phyloP scores from a whole-genome alignment of 1,140 invertebrate genomes.

The Penaeus indicus region DNA sequence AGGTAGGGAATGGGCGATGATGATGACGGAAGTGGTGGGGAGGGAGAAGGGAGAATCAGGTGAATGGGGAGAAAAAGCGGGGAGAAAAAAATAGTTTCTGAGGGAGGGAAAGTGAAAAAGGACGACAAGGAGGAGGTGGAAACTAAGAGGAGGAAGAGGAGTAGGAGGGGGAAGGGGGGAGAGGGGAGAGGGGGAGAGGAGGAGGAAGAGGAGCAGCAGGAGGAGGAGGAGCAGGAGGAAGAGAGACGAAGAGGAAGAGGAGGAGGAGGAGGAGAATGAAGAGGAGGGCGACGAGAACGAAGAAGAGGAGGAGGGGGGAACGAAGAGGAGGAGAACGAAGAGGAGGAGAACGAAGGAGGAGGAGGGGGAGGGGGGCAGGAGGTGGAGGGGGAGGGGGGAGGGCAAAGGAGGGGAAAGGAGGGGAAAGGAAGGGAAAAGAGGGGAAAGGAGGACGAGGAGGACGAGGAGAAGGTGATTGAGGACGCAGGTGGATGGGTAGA shows the following conservation, averaged over 20 bases:
- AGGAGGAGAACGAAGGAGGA: background rate
- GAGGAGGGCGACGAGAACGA: background rate
- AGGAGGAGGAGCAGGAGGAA: background rate
- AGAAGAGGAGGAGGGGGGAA: background rate
- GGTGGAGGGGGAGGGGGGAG: background rate
- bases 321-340: background rate
- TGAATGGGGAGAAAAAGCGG: background rate
- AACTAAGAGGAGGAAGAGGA: background rate
- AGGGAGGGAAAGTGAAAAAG: background rate
- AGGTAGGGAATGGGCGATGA: no score
- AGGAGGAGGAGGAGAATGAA: background rate
- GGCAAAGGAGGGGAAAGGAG: background rate
- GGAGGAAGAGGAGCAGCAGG: background rate
- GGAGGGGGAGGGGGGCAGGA: background rate
- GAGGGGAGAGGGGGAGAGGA: background rate
- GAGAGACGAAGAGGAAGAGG: background rate
- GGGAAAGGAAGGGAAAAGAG: background rate
- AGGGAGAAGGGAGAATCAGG: background rate
- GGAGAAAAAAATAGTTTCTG: background rate
- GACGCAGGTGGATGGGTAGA: background rate
- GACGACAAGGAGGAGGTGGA: slow-evolving; percentile 11
- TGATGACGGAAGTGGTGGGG: background rate
- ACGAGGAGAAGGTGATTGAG: background rate
- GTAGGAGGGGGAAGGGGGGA: background rate
- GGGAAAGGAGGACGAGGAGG: background rate